Evolutionary conservation across 2,888 invertebrate species (phyloP).

Genomic region (Xylota sylvarum): DNA sequence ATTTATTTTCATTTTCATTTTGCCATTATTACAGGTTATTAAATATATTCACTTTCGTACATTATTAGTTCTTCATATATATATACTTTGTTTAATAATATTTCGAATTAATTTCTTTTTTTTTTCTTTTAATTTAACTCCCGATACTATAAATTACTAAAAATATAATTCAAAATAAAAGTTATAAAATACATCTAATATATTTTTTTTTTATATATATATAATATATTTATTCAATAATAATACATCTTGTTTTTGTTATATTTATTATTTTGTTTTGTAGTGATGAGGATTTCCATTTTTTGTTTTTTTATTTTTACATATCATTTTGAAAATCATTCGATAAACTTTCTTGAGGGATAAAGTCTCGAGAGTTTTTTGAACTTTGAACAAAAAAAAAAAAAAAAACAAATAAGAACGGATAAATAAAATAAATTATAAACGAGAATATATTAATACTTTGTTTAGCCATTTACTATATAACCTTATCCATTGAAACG

Average conservation of each 20-base stretch:
- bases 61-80: constrained; percentile 78
- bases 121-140: constrained; percentile 39
- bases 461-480: constrained; percentile 48
- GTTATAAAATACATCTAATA: constrained; percentile 58
- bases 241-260: constrained; percentile 61
- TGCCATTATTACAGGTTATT: constrained; percentile 59
- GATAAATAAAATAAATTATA: neutral
- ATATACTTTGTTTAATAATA: constrained; percentile 77
- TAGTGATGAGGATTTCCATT: constrained; percentile 52
- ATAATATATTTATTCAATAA: constrained; percentile 73
- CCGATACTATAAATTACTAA: constrained; percentile 53
- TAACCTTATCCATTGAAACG: constrained; percentile 66
- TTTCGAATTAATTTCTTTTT: constrained; percentile 78
- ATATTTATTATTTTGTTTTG: neutral
- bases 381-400: neutral
- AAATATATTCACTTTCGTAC: constrained; percentile 79
- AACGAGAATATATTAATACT: constrained; percentile 19
- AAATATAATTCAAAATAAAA: constrained; percentile 51
- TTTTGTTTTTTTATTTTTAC: constrained; percentile 40
- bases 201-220: constrained; percentile 49
- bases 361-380: constrained; percentile 60
- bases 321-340: constrained; percentile 53
- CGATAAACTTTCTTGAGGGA: constrained; percentile 64
- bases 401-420: constrained; percentile 11
- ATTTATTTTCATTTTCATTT: constrained; percentile 32